A percentile compares a stretch with the other conserved stretches of the same genome.
Conservation (phyloP, 1,140 invertebrate species). For the Atta texana region DNA sequence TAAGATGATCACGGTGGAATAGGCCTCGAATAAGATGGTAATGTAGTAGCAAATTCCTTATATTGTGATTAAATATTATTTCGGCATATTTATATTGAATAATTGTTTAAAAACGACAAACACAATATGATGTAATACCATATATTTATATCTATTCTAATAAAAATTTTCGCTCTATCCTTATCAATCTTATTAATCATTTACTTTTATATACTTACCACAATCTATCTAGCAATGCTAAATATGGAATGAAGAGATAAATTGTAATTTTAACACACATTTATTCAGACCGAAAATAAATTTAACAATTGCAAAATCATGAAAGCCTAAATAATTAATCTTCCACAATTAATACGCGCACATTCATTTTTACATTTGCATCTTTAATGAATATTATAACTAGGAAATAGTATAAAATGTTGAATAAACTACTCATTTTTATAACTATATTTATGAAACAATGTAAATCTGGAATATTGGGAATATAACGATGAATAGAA, state of each 20-base stretch:
- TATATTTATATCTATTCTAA: conserved; percentile 39
- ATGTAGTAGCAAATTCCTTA: not conserved
- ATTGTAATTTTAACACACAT: conserved; percentile 74
- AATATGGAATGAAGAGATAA: not conserved
- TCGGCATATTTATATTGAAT: conserved; percentile 13
- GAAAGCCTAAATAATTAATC: conserved; percentile 41
- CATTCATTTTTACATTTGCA: conserved; percentile 74
- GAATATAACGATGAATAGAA: not conserved
- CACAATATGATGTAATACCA: not conserved
- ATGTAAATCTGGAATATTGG: not conserved
- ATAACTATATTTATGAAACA: not conserved
- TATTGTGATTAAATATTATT: not conserved
- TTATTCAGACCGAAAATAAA: conserved; percentile 81
- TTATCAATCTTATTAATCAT: conserved; percentile 13
- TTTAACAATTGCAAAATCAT: conserved; percentile 76
- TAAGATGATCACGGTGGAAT: not conserved
- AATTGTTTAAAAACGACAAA: not conserved
- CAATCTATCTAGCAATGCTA: not conserved
- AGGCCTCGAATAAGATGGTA: not conserved
- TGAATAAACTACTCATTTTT: not conserved
- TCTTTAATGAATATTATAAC: conserved; percentile 63
- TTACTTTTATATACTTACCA: conserved; percentile 1
- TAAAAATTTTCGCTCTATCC: conserved; percentile 16
- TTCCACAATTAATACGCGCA: conserved; percentile 65
- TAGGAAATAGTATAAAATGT: conserved; percentile 65